These are phyloP conservation scores for Saccostrea glomerata DNA, from an alignment of 1,140 invertebrate species.

Conservation along the genomic window DNA sequence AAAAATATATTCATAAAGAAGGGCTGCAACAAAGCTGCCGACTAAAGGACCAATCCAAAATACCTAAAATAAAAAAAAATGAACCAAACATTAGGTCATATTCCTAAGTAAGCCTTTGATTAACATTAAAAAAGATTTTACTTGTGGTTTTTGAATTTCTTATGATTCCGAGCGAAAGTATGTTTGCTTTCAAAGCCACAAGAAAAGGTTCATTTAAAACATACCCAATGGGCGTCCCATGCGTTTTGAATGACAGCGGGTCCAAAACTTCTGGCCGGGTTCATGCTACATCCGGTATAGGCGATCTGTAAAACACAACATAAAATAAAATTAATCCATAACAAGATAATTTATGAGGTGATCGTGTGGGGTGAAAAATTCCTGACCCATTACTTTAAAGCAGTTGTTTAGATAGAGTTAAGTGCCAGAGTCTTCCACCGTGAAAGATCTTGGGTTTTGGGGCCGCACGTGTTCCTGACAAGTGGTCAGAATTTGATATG, in stretches of 20 bases:
- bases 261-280: slow-evolving; percentile 75
- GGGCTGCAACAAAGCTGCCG: slow-evolving; percentile 87
- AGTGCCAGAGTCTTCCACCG: neutral
- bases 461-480: neutral
- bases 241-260: slow-evolving; percentile 83
- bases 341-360: neutral
- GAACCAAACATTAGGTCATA: neutral
- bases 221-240: slow-evolving; percentile 88
- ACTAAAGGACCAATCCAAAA: slow-evolving; percentile 93
- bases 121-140: neutral
- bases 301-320: slow-evolving; percentile 67
- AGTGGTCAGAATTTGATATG: neutral
- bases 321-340: slow-evolving; percentile 1
- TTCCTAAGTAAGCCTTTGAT: neutral
- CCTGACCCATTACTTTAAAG: neutral
- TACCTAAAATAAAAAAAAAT: slow-evolving; percentile 79
- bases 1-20: slow-evolving; percentile 84
- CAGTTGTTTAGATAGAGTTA: neutral
- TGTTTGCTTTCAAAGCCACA: too few relatives aligned
- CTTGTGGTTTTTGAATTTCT: neutral
- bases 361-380: neutral
- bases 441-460: neutral
- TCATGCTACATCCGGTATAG: slow-evolving; percentile 75
- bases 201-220: slow-evolving; percentile 56
- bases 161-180: too few relatives aligned